A percentile compares a stretch with the other conserved stretches of the same genome.
Evolutionary conservation across 1,140 invertebrate genomes (phyloP).

Genomic region (Homarus americanus): DNA sequence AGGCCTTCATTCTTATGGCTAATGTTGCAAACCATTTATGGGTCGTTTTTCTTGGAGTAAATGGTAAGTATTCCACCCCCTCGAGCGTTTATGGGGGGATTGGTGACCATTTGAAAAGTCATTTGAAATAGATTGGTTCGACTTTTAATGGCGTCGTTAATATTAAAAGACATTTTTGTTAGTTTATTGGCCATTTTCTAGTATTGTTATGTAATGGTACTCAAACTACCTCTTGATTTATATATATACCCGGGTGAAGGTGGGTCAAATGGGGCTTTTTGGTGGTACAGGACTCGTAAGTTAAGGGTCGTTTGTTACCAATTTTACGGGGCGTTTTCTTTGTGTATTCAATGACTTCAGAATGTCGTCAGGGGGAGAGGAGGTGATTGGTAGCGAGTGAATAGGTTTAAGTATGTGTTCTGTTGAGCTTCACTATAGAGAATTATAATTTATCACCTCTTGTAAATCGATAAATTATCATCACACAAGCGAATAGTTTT

Average conservation of each 20-base stretch:
- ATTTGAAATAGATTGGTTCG: neutral
- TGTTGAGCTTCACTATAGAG: no score
- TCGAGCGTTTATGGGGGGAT: neutral
- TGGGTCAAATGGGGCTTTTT: neutral
- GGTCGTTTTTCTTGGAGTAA: neutral
- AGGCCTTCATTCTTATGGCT: neutral
- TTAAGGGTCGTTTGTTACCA: slow-evolving; percentile 34
- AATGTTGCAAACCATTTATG: slow-evolving; percentile 8
- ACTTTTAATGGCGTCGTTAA: neutral
- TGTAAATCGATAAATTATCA: no score
- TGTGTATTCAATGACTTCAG: neutral
- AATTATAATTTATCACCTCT: no score
- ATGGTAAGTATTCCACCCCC: neutral
- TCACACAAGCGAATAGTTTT: no score
- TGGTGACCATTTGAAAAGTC: neutral
- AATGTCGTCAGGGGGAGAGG: no score
- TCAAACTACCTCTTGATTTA: neutral
- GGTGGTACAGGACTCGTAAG: neutral
- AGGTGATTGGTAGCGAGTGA: neutral
- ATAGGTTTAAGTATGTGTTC: neutral
- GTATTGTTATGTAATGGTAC: neutral
- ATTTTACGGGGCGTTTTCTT: neutral
- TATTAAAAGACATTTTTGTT: neutral
- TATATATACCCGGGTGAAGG: neutral
- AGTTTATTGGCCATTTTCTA: neutral